Conservation (phyloP, 2,888 invertebrate genomes). For the Hemaris fuciformis region DNA sequence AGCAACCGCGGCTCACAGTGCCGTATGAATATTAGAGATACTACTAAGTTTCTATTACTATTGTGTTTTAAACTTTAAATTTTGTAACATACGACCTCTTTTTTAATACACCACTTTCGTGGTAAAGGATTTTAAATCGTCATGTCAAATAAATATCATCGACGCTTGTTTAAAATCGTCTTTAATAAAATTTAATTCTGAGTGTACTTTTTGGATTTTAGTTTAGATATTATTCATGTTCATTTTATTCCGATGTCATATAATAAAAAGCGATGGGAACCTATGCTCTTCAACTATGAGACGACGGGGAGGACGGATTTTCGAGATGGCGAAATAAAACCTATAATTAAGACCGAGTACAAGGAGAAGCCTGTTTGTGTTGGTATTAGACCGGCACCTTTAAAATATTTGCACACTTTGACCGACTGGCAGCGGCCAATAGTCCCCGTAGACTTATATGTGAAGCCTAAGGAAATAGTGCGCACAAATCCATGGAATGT, state of each 20-base stretch:
- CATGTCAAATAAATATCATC: too few species aligned
- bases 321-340: slow-evolving; percentile 22
- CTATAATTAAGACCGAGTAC: slow-evolving; percentile 27
- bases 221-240: slow-evolving; percentile 14
- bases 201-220: slow-evolving; percentile 17
- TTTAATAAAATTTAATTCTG: slow-evolving; percentile 16
- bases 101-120: too few species aligned
- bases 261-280: slow-evolving; percentile 23
- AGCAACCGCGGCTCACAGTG: background rate
- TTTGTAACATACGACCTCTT: too few species aligned
- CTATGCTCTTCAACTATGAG: slow-evolving; percentile 36
- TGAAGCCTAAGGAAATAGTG: slow-evolving; percentile 36
- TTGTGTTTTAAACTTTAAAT: too few species aligned
- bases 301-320: slow-evolving; percentile 36
- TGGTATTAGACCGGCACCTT: slow-evolving; percentile 22
- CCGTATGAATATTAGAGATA: background rate
- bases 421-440: slow-evolving; percentile 31
- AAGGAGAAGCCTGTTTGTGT: slow-evolving; percentile 22
- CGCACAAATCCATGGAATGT: slow-evolving; percentile 32
- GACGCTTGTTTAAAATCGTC: slow-evolving; percentile 3
- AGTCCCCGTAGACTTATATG: slow-evolving; percentile 34
- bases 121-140: too few species aligned
- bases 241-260: slow-evolving; percentile 7
- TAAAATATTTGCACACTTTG: slow-evolving; percentile 41
- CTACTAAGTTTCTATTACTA: too few species aligned